Base-by-base conservation (phyloP, 2,888 invertebrate species). In the Dastarcus helophoroides region DNA sequence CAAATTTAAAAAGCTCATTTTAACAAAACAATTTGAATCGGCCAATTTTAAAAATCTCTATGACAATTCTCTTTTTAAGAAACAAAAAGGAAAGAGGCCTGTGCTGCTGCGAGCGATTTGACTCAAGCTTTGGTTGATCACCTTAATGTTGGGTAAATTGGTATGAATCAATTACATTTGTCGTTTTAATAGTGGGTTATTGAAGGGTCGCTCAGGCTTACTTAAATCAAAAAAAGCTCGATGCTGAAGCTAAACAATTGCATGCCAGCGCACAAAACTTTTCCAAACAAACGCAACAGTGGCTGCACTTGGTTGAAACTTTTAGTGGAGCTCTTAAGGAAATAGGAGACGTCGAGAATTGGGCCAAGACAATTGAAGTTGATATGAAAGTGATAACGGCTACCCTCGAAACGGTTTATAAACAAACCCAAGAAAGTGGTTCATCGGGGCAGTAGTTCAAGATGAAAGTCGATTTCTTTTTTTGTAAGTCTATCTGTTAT, bases 291-390 rank as follows among this genome's bases (percentile, higher is more conserved):
- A 94, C 95, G 0, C 83, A 89, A 42, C 93, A 94, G 49, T 98
- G 97, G 97, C 64, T 95, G n/a, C 79, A 79, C 39, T 67, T 97
- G 29, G 84, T 89, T 1, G 88, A 89, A 57, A 79, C 79, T 38
- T 88, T 89, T 50, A 86, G 85, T 47, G 77, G 83, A 52, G 80
- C 86, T 0, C 64, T 90, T 2, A 86, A 95, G 71, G 97, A 98
- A 67, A 77, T 98, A 31, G 98, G 98, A 1, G 97, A 98, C 67
- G 94, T 95, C 1, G 94, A 97, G 58, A 97, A 94, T 58, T 98
- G 97, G 97, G 90, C 97, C 0, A 76, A 83, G 42, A 91, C 88
- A 42, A 97, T 98, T 48, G 97, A 98, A 62, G 79, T 79, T 37
- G 98, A 98, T 58, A 89, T 97, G 80, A 77, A 83, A 53, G 80